These are phyloP conservation scores for Gopherus flavomarginatus DNA, from an alignment of 2,113 vertebrate genomes.

Conservation along the genomic window DNA sequence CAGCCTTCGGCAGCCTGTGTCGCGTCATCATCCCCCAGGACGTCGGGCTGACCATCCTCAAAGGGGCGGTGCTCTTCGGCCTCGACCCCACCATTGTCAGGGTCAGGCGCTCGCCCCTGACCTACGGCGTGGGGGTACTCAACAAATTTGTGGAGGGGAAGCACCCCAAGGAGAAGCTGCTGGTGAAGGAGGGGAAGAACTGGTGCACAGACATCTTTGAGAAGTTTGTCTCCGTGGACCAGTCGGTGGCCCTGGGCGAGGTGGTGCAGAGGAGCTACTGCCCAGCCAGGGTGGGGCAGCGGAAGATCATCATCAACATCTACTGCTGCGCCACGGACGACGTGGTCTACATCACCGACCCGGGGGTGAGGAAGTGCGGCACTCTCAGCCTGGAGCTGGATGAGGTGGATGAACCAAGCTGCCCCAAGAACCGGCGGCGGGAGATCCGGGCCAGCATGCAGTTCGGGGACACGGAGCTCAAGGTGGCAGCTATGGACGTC, in stretches of 20 bases:
- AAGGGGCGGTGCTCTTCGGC: constrained; percentile 95
- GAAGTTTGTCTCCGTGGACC: constrained; percentile 92
- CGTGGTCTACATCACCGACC: constrained; percentile 92
- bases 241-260: constrained; percentile 94
- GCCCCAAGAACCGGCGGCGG: constrained; percentile 72
- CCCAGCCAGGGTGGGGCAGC: constrained; percentile 88
- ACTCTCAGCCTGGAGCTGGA: constrained; percentile 91
- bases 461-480: constrained; percentile 97
- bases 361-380: constrained; percentile 92
- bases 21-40: constrained; percentile 95
- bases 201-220: constrained; percentile 98
- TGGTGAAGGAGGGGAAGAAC: constrained; percentile 92
- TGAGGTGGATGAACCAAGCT: not conserved
- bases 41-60: constrained; percentile 94
- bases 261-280: constrained; percentile 94
- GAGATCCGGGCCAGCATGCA: constrained; percentile 96
- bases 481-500: constrained; percentile 91
- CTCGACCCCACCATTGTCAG: constrained; percentile 93
- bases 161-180: constrained; percentile 91
- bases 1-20: constrained; percentile 82
- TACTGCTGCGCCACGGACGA: constrained; percentile 91
- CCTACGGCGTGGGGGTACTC: constrained; percentile 93
- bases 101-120: constrained; percentile 92
- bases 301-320: constrained; percentile 95
- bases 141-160: constrained; percentile 93